These are phyloP conservation scores for Phylloscopus whistleri DNA, from an alignment of 2,113 vertebrate genomes.

Conservation along the genomic window DNA sequence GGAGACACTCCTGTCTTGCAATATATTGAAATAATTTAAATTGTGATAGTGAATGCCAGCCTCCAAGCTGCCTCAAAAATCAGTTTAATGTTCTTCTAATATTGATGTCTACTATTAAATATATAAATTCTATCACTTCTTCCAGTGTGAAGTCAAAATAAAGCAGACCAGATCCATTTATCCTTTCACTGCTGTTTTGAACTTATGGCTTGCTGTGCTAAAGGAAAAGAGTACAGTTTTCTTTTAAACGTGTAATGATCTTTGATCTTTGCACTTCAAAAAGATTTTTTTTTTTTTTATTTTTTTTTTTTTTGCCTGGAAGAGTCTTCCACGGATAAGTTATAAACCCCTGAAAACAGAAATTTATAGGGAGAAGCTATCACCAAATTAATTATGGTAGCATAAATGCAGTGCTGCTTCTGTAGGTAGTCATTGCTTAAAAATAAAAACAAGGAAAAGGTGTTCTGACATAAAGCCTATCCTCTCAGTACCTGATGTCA, in stretches of 20 bases:
- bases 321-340: slow-evolving; percentile 2
- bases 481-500: neutral
- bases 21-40: neutral
- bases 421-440: neutral
- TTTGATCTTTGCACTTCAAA: slow-evolving; percentile 54
- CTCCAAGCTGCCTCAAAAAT: neutral
- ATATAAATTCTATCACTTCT: neutral
- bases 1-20: neutral
- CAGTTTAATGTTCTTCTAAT: neutral
- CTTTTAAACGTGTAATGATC: slow-evolving; percentile 27
- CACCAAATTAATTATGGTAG: slow-evolving; percentile 5
- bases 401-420: neutral
- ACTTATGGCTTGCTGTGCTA: neutral
- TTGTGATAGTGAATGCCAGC: neutral
- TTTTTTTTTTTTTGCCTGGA: neutral
- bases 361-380: slow-evolving; percentile 8
- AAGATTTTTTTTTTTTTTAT: neutral
- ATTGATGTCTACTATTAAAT: neutral
- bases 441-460: neutral
- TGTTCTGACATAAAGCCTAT: neutral
- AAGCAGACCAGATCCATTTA: neutral
- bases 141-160: slow-evolving; percentile 5
- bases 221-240: neutral
- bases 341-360: slow-evolving; percentile 17
- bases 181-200: slow-evolving; percentile 3